A percentile compares a stretch with the other conserved stretches of the same genome.
Conservation (phyloP, 2,113 vertebrate species). For the Pyxicephalus adspersus region DNA sequence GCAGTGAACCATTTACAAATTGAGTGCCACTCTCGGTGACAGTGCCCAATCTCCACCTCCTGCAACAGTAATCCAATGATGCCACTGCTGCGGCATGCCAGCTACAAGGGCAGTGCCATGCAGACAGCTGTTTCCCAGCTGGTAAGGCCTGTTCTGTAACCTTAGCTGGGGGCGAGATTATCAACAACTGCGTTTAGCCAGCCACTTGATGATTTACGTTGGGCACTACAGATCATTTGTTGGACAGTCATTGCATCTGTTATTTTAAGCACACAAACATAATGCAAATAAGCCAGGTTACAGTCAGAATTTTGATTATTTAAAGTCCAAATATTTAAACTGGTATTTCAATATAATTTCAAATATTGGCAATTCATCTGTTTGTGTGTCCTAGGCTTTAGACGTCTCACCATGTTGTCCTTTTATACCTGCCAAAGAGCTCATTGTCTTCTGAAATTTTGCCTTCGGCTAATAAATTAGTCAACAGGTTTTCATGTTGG, state of each 20-base stretch:
- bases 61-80: conserved; percentile 8
- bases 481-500: no score
- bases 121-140: conserved; percentile 44
- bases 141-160: conserved; percentile 18
- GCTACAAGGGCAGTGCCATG: conserved; percentile 7
- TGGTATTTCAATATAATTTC: no score
- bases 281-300: neutral
- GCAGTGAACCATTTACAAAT: neutral
- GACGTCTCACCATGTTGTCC: no score
- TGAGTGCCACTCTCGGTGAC: neutral
- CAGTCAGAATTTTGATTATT: no score
- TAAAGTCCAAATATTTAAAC: no score
- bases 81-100: conserved; percentile 39
- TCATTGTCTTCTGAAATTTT: no score
- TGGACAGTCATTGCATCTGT: neutral
- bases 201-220: neutral
- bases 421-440: no score
- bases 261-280: neutral
- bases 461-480: no score
- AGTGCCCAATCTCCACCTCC: neutral
- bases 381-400: no score
- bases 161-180: conserved; percentile 8
- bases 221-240: neutral
- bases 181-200: conserved; percentile 1
- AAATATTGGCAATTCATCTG: no score